phyloP scores from a whole-genome alignment of 2,113 vertebrate genomes.

The Opisthocomus hoazin region DNA sequence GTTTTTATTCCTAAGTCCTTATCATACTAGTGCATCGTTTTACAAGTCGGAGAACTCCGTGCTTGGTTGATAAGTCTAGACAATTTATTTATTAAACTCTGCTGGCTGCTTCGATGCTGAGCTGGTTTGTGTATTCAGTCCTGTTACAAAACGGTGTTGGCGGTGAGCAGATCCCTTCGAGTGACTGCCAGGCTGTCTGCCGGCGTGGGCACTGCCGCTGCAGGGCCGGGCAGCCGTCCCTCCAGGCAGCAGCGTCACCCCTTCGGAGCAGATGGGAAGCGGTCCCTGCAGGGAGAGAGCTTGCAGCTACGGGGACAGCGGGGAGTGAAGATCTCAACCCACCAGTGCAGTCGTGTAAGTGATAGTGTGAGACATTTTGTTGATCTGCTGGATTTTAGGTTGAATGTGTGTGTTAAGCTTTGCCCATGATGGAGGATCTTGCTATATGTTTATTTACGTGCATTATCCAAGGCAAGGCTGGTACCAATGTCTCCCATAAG shows the following conservation, averaged over 20 bases:
- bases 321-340: not conserved
- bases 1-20: not conserved
- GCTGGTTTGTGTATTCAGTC: not conserved
- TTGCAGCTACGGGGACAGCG: not conserved
- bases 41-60: not conserved
- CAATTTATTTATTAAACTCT: not conserved
- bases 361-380: not conserved
- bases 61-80: not conserved
- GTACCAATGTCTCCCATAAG: rapidly evolving
- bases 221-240: not conserved
- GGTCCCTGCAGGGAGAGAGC: not conserved
- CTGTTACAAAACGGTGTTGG: not conserved
- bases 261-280: not conserved
- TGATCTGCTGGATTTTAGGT: not conserved
- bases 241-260: not conserved
- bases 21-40: not conserved
- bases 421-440: not conserved
- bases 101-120: not conserved
- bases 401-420: rapidly evolving
- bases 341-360: rapidly evolving
- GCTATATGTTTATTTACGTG: rapidly evolving
- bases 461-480: not conserved
- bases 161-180: not conserved
- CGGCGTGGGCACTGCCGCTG: not conserved
- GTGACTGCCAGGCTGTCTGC: not conserved